Evolutionary conservation across 1,140 invertebrate species (phyloP).

Genomic region (Zeugodacus cucurbitae): DNA sequence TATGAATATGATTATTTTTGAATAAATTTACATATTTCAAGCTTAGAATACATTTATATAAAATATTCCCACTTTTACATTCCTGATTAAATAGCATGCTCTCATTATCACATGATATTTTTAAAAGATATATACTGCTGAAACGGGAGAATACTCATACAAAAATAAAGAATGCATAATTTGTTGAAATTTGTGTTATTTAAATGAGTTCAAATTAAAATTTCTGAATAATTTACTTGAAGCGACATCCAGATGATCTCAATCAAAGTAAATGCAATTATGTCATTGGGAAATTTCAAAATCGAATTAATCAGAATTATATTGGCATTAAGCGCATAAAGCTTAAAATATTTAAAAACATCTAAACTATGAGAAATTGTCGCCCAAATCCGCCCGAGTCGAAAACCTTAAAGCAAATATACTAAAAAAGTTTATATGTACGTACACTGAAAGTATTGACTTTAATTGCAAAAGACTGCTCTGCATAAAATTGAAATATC

Average conservation of each 20-base stretch:
- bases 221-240: background rate
- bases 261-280: background rate
- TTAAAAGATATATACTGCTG: too few relatives aligned
- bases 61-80: too few relatives aligned
- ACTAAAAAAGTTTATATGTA: too few relatives aligned
- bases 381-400: background rate
- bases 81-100: too few relatives aligned
- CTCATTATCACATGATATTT: too few relatives aligned
- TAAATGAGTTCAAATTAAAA: too few relatives aligned
- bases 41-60: too few relatives aligned
- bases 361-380: background rate
- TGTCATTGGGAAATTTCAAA: background rate
- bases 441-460: background rate
- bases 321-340: background rate
- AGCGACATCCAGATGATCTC: background rate
- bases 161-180: too few relatives aligned
- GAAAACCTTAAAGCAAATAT: background rate
- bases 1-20: too few relatives aligned
- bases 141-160: too few relatives aligned
- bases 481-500: conserved; percentile 21
- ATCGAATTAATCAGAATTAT: background rate
- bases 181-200: too few relatives aligned
- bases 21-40: too few relatives aligned
- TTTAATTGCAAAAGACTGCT: conserved; percentile 21
- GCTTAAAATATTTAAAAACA: background rate